A percentile compares a stretch with the other conserved stretches of the same genome.
These are phyloP conservation scores for Crypturellus tataupa DNA, from an alignment of 2,797 vertebrate species.

Conservation along the genomic window DNA sequence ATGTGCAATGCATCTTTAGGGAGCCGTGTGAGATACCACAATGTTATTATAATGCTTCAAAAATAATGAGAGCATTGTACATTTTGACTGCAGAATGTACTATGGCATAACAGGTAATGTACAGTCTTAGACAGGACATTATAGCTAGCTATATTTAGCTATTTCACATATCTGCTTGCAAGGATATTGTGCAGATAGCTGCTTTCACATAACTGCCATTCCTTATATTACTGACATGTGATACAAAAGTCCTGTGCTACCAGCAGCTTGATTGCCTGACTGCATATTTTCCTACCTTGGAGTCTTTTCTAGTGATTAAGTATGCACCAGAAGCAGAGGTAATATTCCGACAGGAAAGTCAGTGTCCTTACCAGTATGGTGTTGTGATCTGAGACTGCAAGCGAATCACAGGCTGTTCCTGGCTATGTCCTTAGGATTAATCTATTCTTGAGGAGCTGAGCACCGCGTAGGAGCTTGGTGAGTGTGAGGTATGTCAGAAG, in stretches of 20 bases:
- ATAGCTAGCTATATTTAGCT: not conserved
- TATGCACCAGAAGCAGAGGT: not conserved
- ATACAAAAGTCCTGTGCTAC: not conserved
- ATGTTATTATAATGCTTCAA: not conserved
- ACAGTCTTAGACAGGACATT: not conserved
- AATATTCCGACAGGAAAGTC: not conserved
- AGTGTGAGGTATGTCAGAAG: not conserved
- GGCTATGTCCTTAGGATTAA: accelerated
- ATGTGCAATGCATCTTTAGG: not conserved
- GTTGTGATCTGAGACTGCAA: not conserved
- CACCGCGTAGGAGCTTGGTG: accelerated
- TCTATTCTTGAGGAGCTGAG: not conserved
- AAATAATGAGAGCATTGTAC: not conserved
- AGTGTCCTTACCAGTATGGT: accelerated
- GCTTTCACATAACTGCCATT: not conserved
- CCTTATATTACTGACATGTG: not conserved
- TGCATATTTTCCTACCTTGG: not conserved
- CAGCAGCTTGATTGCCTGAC: not conserved
- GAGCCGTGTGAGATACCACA: not conserved
- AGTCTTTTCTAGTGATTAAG: not conserved
- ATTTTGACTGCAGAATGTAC: not conserved
- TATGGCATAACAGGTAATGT: not conserved
- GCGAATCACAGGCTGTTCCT: not conserved
- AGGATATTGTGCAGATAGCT: not conserved
- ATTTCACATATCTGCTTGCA: not conserved